Conservation (phyloP, 2,797 vertebrate genomes). For the Gouania willdenowi region DNA sequence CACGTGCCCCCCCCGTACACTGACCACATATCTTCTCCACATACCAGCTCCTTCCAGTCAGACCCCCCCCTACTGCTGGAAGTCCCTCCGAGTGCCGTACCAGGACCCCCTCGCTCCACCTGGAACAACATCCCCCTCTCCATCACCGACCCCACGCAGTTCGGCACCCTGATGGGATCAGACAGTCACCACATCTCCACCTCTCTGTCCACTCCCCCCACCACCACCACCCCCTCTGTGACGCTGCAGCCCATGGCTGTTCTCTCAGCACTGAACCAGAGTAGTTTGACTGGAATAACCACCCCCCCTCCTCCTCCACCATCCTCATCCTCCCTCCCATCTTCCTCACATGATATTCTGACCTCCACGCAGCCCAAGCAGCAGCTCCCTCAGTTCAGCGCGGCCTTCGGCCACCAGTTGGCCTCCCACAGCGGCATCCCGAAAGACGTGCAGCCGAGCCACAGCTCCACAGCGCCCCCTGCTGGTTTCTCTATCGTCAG, state of each 20-base stretch:
- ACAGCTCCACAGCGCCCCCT: constrained; percentile 97
- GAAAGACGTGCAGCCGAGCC: constrained; percentile 98
- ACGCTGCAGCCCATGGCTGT: constrained; percentile 92
- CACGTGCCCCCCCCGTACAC: constrained; percentile 94
- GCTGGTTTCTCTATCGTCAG: constrained; percentile 91
- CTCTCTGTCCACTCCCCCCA: constrained; percentile 92
- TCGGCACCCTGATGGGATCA: constrained; percentile 88
- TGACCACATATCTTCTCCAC: constrained; percentile 93
- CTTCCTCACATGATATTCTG: constrained; percentile 84
- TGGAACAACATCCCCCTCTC: constrained; percentile 91
- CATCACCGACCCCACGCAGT: constrained; percentile 88
- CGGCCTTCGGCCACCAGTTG: constrained; percentile 97
- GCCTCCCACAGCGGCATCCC: constrained; percentile 98
- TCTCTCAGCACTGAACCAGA: constrained; percentile 91
- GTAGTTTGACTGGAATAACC: constrained; percentile 79
- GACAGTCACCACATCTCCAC: constrained; percentile 97
- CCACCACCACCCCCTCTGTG: constrained; percentile 89
- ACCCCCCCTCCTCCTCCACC: constrained; percentile 71
- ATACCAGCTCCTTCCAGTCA: constrained; percentile 85
- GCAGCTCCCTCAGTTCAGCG: constrained; percentile 98
- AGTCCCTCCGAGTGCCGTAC: constrained; percentile 87
- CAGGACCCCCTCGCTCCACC: constrained; percentile 84
- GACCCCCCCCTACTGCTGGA: constrained; percentile 92
- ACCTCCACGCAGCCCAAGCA: constrained; percentile 90
- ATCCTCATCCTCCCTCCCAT: constrained; percentile 74